Conservation (phyloP, 2,797 vertebrate species). For the Anabacerthia variegaticeps region DNA sequence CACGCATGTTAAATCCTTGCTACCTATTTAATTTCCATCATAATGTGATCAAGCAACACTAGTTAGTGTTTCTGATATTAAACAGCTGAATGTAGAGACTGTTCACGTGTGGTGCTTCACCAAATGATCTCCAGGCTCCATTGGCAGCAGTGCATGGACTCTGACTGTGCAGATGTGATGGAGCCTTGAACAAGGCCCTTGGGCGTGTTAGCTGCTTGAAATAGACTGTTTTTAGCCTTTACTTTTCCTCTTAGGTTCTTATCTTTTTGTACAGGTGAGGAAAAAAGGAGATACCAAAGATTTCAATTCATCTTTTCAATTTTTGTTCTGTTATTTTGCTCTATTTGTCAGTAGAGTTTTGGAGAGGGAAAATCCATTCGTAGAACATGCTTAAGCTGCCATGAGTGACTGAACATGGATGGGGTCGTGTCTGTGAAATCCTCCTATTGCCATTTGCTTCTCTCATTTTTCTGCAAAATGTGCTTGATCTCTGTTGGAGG, state of each 20-base stretch:
- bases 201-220: not conserved
- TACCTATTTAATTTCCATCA: not conserved
- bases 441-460: not conserved
- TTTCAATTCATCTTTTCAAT: not conserved
- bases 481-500: not conserved
- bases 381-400: not conserved
- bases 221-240: not conserved
- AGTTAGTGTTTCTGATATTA: not conserved
- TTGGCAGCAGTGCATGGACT: not conserved
- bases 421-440: not conserved
- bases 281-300: too few species aligned
- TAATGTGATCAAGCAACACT: not conserved
- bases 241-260: not conserved
- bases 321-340: not conserved
- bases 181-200: not conserved
- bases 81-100: not conserved
- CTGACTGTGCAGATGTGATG: not conserved
- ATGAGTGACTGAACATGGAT: not conserved
- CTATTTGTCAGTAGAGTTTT: accelerated
- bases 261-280: accelerated
- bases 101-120: not conserved
- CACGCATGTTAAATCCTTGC: not conserved
- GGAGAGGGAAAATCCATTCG: not conserved
- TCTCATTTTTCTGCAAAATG: not conserved
- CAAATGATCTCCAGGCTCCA: accelerated